Conservation (phyloP, 1,140 invertebrate species). For the Drosophila lowei region DNA sequence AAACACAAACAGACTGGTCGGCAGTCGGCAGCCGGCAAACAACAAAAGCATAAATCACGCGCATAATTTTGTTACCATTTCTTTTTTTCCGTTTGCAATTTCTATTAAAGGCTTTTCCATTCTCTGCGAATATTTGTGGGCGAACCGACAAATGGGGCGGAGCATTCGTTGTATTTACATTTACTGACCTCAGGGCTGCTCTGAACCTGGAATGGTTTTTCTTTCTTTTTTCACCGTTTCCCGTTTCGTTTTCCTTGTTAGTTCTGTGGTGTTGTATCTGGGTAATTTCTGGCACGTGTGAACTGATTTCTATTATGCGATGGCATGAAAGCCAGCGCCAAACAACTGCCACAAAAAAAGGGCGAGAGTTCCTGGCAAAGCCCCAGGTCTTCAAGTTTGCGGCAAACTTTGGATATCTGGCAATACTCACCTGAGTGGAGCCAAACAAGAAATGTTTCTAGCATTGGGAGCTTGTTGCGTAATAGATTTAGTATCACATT, state of each 20-base stretch:
- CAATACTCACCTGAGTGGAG: too few relatives aligned
- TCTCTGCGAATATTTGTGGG: not conserved
- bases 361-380: not conserved
- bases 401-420: too few relatives aligned
- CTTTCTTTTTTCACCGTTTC: slow-evolving; percentile 2
- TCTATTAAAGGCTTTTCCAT: slow-evolving; percentile 28
- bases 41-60: slow-evolving; percentile 68
- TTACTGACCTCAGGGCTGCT: slow-evolving; percentile 56
- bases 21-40: slow-evolving; percentile 18
- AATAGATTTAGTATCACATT: too few relatives aligned
- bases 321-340: slow-evolving; percentile 28
- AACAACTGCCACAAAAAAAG: not conserved
- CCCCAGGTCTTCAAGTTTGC: too few relatives aligned
- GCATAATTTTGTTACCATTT: slow-evolving; percentile 61
- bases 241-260: slow-evolving; percentile 1
- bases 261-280: slow-evolving; percentile 21
- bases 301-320: slow-evolving; percentile 56
- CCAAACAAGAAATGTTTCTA: too few relatives aligned
- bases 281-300: slow-evolving; percentile 68
- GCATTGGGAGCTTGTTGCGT: too few relatives aligned
- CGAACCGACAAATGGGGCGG: slow-evolving; percentile 39
- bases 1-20: slow-evolving; percentile 17
- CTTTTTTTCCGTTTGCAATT: slow-evolving; percentile 32
- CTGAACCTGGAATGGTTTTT: slow-evolving; percentile 11
- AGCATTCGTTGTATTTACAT: slow-evolving; percentile 60